A percentile compares a stretch with the other conserved stretches of the same genome.
Conservation (phyloP, 2,113 vertebrate species). For the Pithys albifrons region DNA sequence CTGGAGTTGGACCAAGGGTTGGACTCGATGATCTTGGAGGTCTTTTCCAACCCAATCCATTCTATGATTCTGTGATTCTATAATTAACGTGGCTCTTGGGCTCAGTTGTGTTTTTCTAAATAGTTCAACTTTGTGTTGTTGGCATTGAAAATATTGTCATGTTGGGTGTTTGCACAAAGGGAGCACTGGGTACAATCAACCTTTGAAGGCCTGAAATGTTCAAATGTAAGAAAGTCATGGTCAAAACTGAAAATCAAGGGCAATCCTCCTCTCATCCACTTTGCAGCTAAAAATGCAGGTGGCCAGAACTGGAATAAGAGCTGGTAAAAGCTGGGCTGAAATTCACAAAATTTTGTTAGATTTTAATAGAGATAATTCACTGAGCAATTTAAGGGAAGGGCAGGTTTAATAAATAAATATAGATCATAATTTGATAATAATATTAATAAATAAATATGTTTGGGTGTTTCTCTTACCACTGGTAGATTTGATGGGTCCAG, state of each 20-base stretch:
- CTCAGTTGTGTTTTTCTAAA: conserved; percentile 13
- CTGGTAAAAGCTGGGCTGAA: not conserved
- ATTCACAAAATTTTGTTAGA: not conserved
- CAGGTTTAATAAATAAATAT: not conserved
- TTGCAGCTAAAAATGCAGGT: not conserved
- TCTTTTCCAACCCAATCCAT: no score
- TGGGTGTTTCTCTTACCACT: not conserved
- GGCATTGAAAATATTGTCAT: not conserved
- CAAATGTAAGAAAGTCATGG: not conserved
- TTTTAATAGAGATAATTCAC: not conserved
- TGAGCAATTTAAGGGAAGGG: not conserved
- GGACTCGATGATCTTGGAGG: no score
- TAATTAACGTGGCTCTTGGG: conserved; percentile 14
- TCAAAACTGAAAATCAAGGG: not conserved
- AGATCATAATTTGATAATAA: no score
- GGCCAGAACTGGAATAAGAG: not conserved
- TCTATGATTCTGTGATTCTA: no score
- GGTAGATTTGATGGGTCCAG: not conserved
- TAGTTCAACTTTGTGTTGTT: not conserved
- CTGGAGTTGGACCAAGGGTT: no score
- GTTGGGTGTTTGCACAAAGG: not conserved
- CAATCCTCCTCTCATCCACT: not conserved
- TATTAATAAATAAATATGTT: not conserved
- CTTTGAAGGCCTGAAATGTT: not conserved
- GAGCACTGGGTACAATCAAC: not conserved